Evolutionary conservation across 2,888 invertebrate genomes (phyloP).

Genomic region (Calliscelio sp.): DNA sequence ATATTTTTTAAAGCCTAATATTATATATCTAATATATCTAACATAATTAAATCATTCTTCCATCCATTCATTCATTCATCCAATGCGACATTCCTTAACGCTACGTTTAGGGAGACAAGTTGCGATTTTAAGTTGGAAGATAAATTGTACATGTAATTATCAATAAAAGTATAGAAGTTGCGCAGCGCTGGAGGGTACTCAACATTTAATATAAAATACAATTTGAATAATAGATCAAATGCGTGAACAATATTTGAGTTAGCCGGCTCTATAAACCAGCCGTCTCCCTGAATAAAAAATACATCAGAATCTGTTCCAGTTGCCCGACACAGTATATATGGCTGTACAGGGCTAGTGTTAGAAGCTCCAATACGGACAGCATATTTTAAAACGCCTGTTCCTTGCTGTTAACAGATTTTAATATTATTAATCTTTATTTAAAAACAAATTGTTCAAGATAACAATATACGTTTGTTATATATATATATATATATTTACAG

Average conservation of each 20-base stretch:
- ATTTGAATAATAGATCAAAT: slow-evolving; percentile 18
- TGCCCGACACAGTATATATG: background rate
- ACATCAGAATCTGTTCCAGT: background rate
- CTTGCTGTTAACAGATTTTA: background rate
- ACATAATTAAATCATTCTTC: too few species aligned
- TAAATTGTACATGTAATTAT: slow-evolving; percentile 8
- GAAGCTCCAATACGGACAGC: background rate
- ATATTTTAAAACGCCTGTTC: background rate
- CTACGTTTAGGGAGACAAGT: background rate
- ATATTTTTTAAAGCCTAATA: too few species aligned
- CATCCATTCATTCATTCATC: background rate
- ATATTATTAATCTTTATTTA: too few species aligned
- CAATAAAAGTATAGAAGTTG: slow-evolving; percentile 15
- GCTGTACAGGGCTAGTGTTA: background rate
- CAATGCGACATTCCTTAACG: background rate
- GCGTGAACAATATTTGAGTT: background rate
- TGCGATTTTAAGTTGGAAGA: background rate
- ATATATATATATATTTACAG: too few species aligned
- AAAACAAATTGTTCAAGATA: too few species aligned
- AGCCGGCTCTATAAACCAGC: slow-evolving; percentile 7
- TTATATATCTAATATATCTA: too few species aligned
- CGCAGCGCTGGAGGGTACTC: background rate
- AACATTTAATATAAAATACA: slow-evolving; percentile 10
- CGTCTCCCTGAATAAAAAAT: slow-evolving; percentile 11
- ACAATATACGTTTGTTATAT: too few species aligned